phyloP scores from a whole-genome alignment of 2,888 invertebrate genomes.

The Mesorhabditis spiculigera region DNA sequence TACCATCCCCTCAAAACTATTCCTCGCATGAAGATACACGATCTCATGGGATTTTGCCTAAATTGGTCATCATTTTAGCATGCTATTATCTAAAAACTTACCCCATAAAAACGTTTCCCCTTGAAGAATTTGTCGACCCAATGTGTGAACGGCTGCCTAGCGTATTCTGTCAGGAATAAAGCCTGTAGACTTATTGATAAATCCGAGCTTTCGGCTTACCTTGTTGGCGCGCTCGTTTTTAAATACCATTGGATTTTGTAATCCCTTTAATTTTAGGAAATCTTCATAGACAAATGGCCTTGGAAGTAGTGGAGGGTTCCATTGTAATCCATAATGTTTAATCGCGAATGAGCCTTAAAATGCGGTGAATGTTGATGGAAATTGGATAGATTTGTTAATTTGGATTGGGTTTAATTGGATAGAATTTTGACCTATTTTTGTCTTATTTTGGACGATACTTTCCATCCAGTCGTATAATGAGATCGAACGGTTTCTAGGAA shows the following conservation, averaged over 20 bases:
- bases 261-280: background rate
- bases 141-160: background rate
- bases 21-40: constrained; percentile 1
- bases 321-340: background rate
- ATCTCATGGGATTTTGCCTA: constrained; percentile 4
- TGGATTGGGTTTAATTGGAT: background rate
- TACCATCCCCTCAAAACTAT: constrained; percentile 1
- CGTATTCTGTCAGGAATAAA: background rate
- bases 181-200: background rate
- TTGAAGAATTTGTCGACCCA: background rate
- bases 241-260: background rate
- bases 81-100: background rate
- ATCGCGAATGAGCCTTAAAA: background rate
- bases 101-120: background rate
- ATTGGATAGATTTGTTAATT: background rate
- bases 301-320: background rate
- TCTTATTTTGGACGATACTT: background rate
- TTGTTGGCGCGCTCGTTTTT: background rate
- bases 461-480: background rate
- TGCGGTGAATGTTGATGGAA: background rate
- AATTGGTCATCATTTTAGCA: background rate
- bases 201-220: background rate
- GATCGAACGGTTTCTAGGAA: background rate
- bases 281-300: background rate
- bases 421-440: background rate